Percentiles rank a stretch among this genome's conserved stretches.
These are phyloP conservation scores for Enoplosus armatus DNA, from an alignment of 2,797 vertebrate species.

Conservation along the genomic window DNA sequence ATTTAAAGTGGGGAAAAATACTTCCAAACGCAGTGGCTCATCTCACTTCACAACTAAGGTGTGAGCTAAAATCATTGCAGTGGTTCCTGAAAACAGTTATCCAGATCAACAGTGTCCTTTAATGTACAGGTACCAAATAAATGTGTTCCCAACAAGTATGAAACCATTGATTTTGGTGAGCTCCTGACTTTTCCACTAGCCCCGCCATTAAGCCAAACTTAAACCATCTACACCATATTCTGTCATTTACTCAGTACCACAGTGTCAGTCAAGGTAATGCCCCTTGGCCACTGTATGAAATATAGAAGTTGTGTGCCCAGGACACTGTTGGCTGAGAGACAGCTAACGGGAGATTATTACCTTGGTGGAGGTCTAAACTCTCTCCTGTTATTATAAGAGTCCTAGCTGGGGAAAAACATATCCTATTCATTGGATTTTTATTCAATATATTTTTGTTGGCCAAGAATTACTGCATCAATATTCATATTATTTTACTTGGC, in stretches of 20 bases:
- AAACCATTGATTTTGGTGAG: background rate
- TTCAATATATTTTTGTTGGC: constrained; percentile 58
- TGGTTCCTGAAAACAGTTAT: background rate
- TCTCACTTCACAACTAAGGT: background rate
- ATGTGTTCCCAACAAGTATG: background rate
- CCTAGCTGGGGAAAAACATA: constrained; percentile 33
- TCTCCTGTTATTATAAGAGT: constrained; percentile 37
- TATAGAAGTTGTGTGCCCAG: background rate
- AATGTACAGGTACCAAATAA: background rate
- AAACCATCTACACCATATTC: background rate
- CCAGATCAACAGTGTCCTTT: background rate
- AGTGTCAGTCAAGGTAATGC: constrained; percentile 20
- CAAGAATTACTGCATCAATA: constrained; percentile 35
- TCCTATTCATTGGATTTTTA: constrained; percentile 41
- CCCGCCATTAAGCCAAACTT: background rate
- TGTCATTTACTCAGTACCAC: constrained; percentile 7
- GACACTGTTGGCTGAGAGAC: constrained; percentile 11
- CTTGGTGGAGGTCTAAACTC: constrained; percentile 45
- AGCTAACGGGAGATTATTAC: constrained; percentile 36
- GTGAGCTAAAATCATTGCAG: constrained; percentile 2
- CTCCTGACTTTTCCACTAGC: constrained; percentile 1
- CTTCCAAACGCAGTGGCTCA: background rate
- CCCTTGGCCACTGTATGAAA: constrained; percentile 12
- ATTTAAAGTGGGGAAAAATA: background rate
- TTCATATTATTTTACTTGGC: constrained; percentile 66